Percentiles rank a stretch among this genome's conserved stretches.
These are phyloP conservation scores for Cheirogaleus medius DNA, from an alignment of 2,113 vertebrate species.

Conservation along the genomic window DNA sequence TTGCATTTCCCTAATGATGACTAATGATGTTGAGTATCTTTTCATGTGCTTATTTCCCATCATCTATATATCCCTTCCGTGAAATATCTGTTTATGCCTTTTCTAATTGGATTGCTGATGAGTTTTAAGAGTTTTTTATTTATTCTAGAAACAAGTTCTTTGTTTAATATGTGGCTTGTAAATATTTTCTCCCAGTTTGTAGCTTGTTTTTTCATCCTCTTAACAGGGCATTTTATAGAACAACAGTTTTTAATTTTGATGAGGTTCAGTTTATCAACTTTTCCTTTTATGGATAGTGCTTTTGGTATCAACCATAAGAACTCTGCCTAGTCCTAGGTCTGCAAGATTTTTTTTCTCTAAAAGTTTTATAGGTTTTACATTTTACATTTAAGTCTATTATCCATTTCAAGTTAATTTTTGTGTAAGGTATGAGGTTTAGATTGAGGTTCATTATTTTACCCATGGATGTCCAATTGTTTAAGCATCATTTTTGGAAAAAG, in stretches of 20 bases:
- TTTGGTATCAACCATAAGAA: background rate
- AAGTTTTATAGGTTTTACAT: background rate
- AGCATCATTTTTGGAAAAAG: background rate
- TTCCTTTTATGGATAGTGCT: background rate
- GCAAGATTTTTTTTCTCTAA: background rate
- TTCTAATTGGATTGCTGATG: background rate
- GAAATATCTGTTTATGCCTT: background rate
- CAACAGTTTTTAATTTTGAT: background rate
- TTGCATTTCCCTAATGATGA: background rate
- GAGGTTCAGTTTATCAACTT: background rate
- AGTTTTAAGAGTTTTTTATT: background rate
- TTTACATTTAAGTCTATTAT: background rate
- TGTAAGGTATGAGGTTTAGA: background rate
- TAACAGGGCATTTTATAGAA: background rate
- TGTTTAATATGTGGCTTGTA: background rate
- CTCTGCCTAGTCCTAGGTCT: background rate
- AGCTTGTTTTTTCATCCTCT: background rate
- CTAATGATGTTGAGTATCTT: background rate
- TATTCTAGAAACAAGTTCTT: background rate
- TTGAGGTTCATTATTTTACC: background rate
- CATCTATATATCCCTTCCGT: background rate
- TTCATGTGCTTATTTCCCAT: background rate
- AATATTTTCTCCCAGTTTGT: background rate
- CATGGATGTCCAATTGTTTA: background rate
- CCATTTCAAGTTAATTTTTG: background rate